Evolutionary conservation across 2,113 vertebrate species (phyloP).

Genomic region (Monopterus albus): DNA sequence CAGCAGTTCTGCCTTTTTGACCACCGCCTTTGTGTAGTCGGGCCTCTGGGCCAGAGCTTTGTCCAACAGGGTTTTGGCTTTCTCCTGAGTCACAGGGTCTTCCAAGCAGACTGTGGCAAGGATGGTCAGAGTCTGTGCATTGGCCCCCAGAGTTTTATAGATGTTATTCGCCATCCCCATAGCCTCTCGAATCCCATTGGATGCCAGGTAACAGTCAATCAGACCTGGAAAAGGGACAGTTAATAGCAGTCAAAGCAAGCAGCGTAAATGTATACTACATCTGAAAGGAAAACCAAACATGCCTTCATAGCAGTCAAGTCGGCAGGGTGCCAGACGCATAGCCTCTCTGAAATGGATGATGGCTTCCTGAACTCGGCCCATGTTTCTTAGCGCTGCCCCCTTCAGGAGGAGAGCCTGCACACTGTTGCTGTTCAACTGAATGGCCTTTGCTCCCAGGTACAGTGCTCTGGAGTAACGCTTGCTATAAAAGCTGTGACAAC

Average conservation of each 20-base stretch:
- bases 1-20: conserved; percentile 97
- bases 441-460: conserved; percentile 97
- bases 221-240: conserved; percentile 83
- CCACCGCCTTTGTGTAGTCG: conserved; percentile 97
- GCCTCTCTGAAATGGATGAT: conserved; percentile 98
- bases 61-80: conserved; percentile 94
- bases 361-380: conserved; percentile 97
- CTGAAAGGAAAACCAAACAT: conserved; percentile 19
- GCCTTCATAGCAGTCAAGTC: conserved; percentile 98
- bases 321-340: conserved; percentile 92
- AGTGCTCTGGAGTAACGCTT: conserved; percentile 96
- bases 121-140: conserved; percentile 95
- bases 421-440: conserved; percentile 97
- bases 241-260: not conserved
- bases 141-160: conserved; percentile 96
- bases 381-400: conserved; percentile 94
- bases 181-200: conserved; percentile 95
- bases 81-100: conserved; percentile 96
- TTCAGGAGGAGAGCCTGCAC: conserved; percentile 96
- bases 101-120: conserved; percentile 96
- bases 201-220: conserved; percentile 96
- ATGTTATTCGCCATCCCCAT: conserved; percentile 99
- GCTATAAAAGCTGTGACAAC: conserved; percentile 98
- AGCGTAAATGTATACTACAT: not conserved
- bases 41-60: conserved; percentile 95